Evolutionary conservation across 2,797 vertebrate species (phyloP).

Genomic region (Taeniopygia guttata): DNA sequence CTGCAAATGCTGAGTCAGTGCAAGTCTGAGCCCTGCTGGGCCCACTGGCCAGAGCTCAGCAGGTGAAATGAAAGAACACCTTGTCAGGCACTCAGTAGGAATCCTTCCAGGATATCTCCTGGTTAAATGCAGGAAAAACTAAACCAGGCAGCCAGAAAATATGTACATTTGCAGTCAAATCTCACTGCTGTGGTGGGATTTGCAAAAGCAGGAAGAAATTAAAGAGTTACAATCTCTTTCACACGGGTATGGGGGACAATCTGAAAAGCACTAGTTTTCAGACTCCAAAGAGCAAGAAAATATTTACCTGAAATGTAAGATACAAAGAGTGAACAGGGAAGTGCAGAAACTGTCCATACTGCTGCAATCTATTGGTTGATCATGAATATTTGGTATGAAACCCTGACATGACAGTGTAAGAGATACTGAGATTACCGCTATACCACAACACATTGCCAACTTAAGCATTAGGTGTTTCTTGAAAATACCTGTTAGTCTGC

Average conservation of each 20-base stretch:
- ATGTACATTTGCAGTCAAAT: neutral
- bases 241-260: neutral
- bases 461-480: neutral
- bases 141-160: neutral
- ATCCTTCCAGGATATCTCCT: neutral
- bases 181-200: neutral
- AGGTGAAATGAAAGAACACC: neutral
- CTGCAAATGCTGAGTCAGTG: neutral
- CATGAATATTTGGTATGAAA: neutral
- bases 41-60: neutral
- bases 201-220: neutral
- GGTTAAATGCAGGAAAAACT: neutral
- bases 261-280: neutral
- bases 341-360: neutral
- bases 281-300: neutral
- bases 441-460: neutral
- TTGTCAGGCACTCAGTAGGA: neutral
- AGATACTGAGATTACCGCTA: neutral
- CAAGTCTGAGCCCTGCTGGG: fast-evolving
- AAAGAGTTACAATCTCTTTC: neutral
- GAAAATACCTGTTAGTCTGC: neutral
- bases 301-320: neutral
- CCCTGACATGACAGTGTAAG: neutral
- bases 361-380: neutral
- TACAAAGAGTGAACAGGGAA: neutral